Conservation (phyloP, 2,888 invertebrate species). For the Cataglyphis livida region DNA sequence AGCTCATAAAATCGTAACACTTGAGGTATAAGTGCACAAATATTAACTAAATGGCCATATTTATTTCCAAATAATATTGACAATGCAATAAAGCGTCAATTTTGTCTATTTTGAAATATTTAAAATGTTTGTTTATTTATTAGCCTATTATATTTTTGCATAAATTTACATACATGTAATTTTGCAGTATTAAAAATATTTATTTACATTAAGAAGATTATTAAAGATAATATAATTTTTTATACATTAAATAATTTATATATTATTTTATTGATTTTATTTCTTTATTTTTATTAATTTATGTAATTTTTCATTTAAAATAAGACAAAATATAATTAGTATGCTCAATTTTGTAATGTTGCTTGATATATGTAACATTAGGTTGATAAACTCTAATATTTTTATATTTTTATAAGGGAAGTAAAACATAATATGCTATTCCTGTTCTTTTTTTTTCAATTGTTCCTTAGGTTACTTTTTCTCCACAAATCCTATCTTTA, state of each 20-base stretch:
- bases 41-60: background rate
- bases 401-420: background rate
- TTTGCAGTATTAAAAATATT: background rate
- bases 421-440: background rate
- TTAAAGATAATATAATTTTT: background rate
- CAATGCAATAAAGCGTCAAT: background rate
- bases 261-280: background rate
- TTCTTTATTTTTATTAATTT: background rate
- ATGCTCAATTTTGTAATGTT: background rate
- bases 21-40: background rate
- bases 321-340: no score
- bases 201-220: background rate
- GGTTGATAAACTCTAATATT: background rate
- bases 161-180: background rate
- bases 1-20: background rate
- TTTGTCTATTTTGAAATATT: background rate
- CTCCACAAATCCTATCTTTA: background rate
- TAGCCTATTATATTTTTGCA: background rate
- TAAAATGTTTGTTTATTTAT: background rate
- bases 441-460: background rate
- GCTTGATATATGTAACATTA: background rate
- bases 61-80: background rate
- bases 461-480: background rate
- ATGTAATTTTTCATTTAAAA: background rate
- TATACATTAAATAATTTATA: background rate